Evolutionary conservation across 1,140 invertebrate genomes (phyloP).

Genomic region (Pemphigus obesinymphae): DNA sequence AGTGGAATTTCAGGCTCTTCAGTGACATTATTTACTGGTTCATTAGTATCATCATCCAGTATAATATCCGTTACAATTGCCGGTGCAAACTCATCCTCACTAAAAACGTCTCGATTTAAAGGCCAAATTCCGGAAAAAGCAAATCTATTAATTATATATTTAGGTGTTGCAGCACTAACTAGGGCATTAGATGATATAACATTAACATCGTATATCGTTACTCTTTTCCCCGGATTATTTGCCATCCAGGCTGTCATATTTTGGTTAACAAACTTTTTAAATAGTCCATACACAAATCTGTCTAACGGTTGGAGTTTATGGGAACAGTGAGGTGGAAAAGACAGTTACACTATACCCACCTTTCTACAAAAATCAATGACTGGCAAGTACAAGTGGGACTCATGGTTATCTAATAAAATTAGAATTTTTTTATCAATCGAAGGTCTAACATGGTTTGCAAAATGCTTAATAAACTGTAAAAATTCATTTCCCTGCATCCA

Average conservation of each 20-base stretch:
- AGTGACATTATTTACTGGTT: background rate
- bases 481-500: conserved; percentile 54
- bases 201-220: conserved; percentile 49
- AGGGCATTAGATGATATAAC: conserved; percentile 43
- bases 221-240: conserved; percentile 46
- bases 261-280: conserved; percentile 48
- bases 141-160: conserved; percentile 47
- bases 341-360: conserved; percentile 46
- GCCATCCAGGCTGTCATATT: conserved; percentile 48
- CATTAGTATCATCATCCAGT: background rate
- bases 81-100: conserved; percentile 43
- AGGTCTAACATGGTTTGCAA: conserved; percentile 47
- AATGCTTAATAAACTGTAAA: conserved; percentile 50
- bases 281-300: conserved; percentile 50
- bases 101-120: conserved; percentile 50
- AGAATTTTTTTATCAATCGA: conserved; percentile 44
- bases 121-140: conserved; percentile 48
- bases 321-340: too few species aligned
- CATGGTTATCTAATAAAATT: too few species aligned
- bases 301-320: conserved; percentile 55
- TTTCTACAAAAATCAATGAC: conserved; percentile 44
- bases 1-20: background rate
- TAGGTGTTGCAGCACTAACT: conserved; percentile 44
- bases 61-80: background rate
- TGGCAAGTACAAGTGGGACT: conserved; percentile 29